Percentiles rank a stretch among this genome's conserved stretches.
Conservation (phyloP, 2,797 vertebrate species). For the Siniperca undulata region DNA sequence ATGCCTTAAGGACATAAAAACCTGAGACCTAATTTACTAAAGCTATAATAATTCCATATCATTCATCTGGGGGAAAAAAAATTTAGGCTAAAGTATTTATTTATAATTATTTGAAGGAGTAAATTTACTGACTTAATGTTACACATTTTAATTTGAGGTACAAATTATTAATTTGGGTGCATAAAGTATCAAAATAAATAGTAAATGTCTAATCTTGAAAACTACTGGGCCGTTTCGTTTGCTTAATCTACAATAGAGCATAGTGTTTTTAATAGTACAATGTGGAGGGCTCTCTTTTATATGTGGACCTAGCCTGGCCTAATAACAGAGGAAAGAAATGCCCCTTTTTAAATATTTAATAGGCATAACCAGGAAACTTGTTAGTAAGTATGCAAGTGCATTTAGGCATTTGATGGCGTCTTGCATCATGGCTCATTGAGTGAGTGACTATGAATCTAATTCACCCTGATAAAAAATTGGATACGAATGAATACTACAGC, state of each 20-base stretch:
- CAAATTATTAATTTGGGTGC: not conserved
- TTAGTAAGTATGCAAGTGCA: slow-evolving; percentile 68
- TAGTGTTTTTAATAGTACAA: slow-evolving; percentile 18
- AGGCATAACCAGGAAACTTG: slow-evolving; percentile 61
- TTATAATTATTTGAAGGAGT: not conserved
- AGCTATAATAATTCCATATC: not conserved
- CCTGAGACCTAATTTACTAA: not conserved
- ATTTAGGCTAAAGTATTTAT: not conserved
- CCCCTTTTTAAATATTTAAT: slow-evolving; percentile 78
- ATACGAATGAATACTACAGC: slow-evolving; percentile 66
- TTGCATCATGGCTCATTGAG: slow-evolving; percentile 67
- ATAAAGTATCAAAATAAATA: not conserved
- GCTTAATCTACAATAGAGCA: not conserved
- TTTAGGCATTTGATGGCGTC: slow-evolving; percentile 70
- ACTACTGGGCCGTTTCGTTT: not conserved
- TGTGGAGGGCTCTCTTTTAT: slow-evolving; percentile 22
- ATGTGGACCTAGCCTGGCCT: slow-evolving; percentile 5
- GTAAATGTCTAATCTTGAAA: not conserved
- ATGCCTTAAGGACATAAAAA: not conserved
- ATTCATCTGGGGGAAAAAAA: not conserved
- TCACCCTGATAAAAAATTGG: slow-evolving; percentile 59
- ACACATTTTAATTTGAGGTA: not conserved
- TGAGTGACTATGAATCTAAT: slow-evolving; percentile 70
- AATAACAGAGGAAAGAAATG: slow-evolving; percentile 36
- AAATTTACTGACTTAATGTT: not conserved